Base-by-base conservation (phyloP, 2,888 invertebrate species). In the Temnothorax ravouxi region DNA sequence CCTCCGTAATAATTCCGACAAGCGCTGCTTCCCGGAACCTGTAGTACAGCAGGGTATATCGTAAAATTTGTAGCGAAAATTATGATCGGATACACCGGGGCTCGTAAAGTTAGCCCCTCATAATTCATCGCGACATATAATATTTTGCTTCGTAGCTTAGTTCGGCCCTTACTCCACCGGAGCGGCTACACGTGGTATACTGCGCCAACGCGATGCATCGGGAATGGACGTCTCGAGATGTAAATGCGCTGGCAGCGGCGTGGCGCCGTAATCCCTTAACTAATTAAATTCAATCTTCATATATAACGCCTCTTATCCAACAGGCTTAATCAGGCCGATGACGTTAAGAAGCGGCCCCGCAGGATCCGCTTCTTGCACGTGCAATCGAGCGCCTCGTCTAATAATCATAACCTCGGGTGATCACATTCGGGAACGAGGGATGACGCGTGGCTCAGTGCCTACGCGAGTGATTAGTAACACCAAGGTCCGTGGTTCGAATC, bases 71-170 rank as follows among this genome's bases (percentile, higher is more conserved):
- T 54, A 52, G n/a, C 54, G 84, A 64, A 84, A 81, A 69, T 84
- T 77, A 81, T 82, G 59, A 59, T 64, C 72, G 83, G 62, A 80
- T 81, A 74, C 81, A 52, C 64, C 29, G 66, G 44, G 34, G 71
- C 47, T 67, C 38, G 54, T 59, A 84, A 74, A 72, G 77, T 79
- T 84, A 47, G 83, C 67, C 69, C 64, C 80, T 62, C 74, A 83
- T 87, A 84, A 89, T 88, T 89, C 83, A 89, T 86, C 74, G 47
- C 66, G 84, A 80, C 76, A 75, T 85, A 69, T 84, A 89, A 88
- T 83, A 88, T 83, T 86, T 86, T 82, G 77, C 64, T 38, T 67
- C 56, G 25, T 21, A 47, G 76, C 84, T 66, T 67, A 77, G 79
- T 83, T 86, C 85, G 56, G 61, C 69, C 85, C 81, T 88, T 86